Evolutionary conservation across 1,140 invertebrate genomes (phyloP).

Genomic region (Plectrocnemia conspersa): DNA sequence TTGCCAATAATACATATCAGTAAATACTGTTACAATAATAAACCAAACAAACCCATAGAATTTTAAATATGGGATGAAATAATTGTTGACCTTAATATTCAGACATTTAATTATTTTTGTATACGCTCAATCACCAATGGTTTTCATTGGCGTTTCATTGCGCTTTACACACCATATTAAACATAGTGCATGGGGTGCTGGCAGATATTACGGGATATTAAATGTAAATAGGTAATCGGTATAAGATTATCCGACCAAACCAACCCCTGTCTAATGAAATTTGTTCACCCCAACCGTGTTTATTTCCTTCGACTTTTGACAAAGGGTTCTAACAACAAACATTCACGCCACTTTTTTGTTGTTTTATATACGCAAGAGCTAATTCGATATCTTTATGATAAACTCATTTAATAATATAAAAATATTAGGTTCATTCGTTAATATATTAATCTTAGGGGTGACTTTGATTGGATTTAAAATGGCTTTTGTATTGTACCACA

Average conservation of each 20-base stretch:
- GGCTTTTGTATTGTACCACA: constrained; percentile 8
- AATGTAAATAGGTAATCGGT: constrained; percentile 34
- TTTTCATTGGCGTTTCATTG: no score
- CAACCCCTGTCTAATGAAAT: constrained; percentile 32
- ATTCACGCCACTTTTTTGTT: neutral
- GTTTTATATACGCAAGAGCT: neutral
- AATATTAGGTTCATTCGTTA: neutral
- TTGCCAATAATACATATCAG: no score
- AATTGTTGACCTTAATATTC: no score
- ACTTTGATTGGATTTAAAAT: constrained; percentile 20
- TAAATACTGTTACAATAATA: no score
- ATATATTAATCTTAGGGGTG: constrained; percentile 8
- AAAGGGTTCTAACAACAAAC: constrained; percentile 10
- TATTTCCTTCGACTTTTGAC: constrained; percentile 15
- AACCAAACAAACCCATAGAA: no score
- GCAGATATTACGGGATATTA: constrained; percentile 33
- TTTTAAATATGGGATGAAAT: no score
- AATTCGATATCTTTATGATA: neutral
- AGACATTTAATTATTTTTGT: no score
- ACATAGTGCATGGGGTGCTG: constrained; percentile 14
- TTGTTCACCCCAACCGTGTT: constrained; percentile 25
- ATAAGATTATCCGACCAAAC: constrained; percentile 22
- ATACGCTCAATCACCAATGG: no score
- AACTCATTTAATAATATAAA: neutral
- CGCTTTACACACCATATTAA: neutral